These are phyloP conservation scores for Noctua fimbriata DNA, from an alignment of 2,888 invertebrate genomes.

Conservation along the genomic window DNA sequence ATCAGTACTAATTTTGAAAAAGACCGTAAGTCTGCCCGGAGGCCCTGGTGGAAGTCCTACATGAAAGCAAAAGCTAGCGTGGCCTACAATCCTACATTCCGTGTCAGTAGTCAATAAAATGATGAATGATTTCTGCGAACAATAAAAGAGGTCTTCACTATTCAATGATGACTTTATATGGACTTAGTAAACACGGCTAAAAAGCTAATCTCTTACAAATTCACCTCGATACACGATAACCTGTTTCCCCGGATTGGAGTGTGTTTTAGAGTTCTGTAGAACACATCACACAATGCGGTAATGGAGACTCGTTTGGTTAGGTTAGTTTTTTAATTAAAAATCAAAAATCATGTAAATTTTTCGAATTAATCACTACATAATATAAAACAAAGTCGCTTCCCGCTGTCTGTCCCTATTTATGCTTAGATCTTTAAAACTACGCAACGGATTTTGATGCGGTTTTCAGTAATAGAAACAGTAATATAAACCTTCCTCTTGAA, in stretches of 20 bases:
- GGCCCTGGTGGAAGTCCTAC: too few relatives aligned
- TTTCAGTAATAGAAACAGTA: too few relatives aligned
- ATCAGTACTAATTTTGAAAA: too few relatives aligned
- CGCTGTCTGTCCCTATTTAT: too few relatives aligned
- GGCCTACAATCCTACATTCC: constrained; percentile 11
- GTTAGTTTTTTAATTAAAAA: not conserved
- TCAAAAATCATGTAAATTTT: not conserved
- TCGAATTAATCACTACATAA: too few relatives aligned
- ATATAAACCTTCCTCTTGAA: too few relatives aligned
- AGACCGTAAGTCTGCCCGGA: not conserved
- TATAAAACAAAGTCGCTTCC: too few relatives aligned
- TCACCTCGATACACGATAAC: constrained; percentile 28
- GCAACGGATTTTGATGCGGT: too few relatives aligned
- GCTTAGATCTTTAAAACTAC: too few relatives aligned
- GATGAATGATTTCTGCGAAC: not conserved
- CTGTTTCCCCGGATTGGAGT: not conserved
- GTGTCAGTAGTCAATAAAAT: constrained; percentile 15
- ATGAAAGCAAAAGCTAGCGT: not conserved
- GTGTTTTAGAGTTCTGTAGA: constrained; percentile 9
- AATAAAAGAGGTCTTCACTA: not conserved
- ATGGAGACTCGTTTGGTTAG: too few relatives aligned
- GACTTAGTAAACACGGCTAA: constrained; percentile 12
- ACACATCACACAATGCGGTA: not conserved
- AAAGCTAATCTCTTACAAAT: not conserved
- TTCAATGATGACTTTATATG: constrained; percentile 6